phyloP scores from a whole-genome alignment of 2,113 vertebrate species.

The Corydoras maculifer region DNA sequence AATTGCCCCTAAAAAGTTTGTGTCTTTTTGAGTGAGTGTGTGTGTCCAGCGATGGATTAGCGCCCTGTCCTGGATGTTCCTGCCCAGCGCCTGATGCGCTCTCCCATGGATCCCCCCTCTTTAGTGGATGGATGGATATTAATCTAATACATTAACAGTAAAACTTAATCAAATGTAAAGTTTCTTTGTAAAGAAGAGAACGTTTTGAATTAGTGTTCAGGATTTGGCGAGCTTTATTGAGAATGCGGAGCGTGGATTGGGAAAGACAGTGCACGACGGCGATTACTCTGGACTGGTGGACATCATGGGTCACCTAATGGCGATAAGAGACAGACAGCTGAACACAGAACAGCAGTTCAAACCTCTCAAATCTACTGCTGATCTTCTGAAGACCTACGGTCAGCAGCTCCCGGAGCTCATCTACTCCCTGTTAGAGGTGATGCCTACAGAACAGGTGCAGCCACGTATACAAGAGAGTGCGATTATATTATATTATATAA shows the following conservation, averaged over 20 bases:
- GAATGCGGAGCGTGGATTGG: slow-evolving; percentile 57
- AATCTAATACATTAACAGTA: too few species aligned
- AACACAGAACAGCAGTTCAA: slow-evolving; percentile 60
- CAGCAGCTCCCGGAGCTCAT: slow-evolving; percentile 67
- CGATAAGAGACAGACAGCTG: slow-evolving; percentile 59
- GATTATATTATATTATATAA: neutral
- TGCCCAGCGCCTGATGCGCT: too few species aligned
- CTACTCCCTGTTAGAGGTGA: slow-evolving; percentile 60
- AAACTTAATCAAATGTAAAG: too few species aligned
- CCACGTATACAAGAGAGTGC: too few species aligned
- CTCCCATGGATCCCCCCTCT: too few species aligned
- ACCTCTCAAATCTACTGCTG: slow-evolving; percentile 62
- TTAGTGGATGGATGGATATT: too few species aligned
- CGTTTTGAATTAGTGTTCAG: slow-evolving; percentile 47
- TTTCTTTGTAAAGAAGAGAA: neutral
- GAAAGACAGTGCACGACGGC: slow-evolving; percentile 53
- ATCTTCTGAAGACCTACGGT: slow-evolving; percentile 63
- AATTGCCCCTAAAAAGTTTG: too few species aligned
- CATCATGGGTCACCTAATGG: slow-evolving; percentile 63
- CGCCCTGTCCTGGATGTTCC: too few species aligned
- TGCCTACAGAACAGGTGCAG: neutral
- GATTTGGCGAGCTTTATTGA: slow-evolving; percentile 63
- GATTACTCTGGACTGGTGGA: slow-evolving; percentile 55
- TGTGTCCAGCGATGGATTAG: too few species aligned
- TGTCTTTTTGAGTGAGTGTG: too few species aligned